These are phyloP conservation scores for Lasius fuliginosus DNA, from an alignment of 2,888 invertebrate genomes.

Conservation along the genomic window DNA sequence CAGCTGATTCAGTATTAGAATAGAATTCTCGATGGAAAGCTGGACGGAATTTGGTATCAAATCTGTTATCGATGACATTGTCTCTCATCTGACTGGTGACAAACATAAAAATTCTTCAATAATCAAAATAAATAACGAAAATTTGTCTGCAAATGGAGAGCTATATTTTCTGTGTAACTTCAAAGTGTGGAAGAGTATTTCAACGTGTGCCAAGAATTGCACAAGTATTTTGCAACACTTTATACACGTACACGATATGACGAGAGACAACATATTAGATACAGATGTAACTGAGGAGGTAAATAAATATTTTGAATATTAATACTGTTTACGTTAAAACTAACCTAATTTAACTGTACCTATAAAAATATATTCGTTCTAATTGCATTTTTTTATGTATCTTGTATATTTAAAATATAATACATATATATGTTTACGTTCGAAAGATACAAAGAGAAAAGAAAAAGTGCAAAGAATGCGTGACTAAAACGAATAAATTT, in stretches of 20 bases:
- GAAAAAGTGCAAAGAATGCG: not conserved
- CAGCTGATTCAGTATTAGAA: not conserved
- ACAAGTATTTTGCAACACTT: conserved; percentile 80
- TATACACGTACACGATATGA: conserved; percentile 63
- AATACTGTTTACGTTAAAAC: not conserved
- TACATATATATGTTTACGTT: not conserved
- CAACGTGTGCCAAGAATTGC: conserved; percentile 69
- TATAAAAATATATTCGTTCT: not conserved
- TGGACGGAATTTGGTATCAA: conserved; percentile 47
- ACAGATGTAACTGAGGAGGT: conserved; percentile 75
- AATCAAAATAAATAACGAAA: conserved; percentile 89
- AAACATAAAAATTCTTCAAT: conserved; percentile 74
- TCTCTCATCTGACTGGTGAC: conserved; percentile 71
- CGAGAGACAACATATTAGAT: conserved; percentile 52
- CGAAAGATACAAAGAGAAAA: not conserved
- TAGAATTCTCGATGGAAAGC: conserved; percentile 56
- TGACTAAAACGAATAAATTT: not conserved
- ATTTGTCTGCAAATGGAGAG: conserved; percentile 88
- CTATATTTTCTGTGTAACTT: conserved; percentile 89
- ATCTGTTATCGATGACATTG: conserved; percentile 68
- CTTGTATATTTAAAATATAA: not conserved
- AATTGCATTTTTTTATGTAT: not conserved
- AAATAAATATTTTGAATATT: conserved; percentile 52
- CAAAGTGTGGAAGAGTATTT: conserved; percentile 88
- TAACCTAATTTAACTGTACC: not conserved